These are phyloP conservation scores for Lysandra bellargus DNA, from an alignment of 2,888 invertebrate species.

Conservation along the genomic window DNA sequence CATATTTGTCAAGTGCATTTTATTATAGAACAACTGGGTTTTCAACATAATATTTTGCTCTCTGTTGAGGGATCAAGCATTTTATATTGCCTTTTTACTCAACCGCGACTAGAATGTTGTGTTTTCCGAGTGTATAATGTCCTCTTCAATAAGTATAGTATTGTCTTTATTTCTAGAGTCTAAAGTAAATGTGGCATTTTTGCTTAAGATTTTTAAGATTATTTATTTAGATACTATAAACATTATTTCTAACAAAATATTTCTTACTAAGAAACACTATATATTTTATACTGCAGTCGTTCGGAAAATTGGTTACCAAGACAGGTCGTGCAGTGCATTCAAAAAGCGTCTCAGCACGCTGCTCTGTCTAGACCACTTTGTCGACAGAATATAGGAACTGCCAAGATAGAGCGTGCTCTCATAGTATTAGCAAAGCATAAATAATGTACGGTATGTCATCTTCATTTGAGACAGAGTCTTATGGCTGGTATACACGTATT, in stretches of 20 bases:
- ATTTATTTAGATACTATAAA: no score
- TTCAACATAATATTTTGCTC: not conserved
- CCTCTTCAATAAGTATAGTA: no score
- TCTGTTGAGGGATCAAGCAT: not conserved
- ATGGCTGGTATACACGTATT: no score
- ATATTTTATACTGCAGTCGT: not conserved
- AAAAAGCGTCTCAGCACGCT: not conserved
- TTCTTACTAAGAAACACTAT: not conserved
- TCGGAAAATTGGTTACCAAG: not conserved
- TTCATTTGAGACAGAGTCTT: no score
- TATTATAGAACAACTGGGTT: not conserved
- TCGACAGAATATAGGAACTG: not conserved
- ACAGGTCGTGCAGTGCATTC: slow-evolving; percentile 1
- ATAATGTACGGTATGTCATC: no score
- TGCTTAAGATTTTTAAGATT: no score
- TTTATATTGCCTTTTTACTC: not conserved
- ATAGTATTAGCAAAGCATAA: not conserved
- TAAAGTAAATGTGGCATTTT: no score
- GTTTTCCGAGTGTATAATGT: not conserved
- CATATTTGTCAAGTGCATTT: not conserved
- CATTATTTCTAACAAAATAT: no score
- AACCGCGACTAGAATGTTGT: not conserved
- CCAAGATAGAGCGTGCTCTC: not conserved
- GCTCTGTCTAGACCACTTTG: slow-evolving; percentile 4
- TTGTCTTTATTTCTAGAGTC: no score